Evolutionary conservation across 1,140 invertebrate species (phyloP), one percentile per base, ranked within the genome.

Genomic region (Bombus pascuorum): DNA sequence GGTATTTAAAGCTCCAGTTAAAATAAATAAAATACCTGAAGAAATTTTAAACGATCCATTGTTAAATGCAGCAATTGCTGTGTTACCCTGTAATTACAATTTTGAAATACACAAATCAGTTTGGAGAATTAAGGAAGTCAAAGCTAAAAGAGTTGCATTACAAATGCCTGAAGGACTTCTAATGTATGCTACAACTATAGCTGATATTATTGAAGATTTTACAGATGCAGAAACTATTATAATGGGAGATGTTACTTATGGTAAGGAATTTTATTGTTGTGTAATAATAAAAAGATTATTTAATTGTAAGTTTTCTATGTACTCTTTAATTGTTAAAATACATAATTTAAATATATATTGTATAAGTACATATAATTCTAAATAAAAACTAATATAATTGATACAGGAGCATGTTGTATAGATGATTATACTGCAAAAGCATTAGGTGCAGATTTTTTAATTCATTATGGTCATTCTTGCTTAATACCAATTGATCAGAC

Each of bases 391-490:
- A 39, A 47, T 66, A 85, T n/a, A 22, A n/a, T 74, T 3, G n/a
- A 62, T 88, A 8, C 28, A 95, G 94, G 99, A 72, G 99, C 99
- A 8, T 99, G 99, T 94, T 99, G 99, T 95, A 97, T 99, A n/a
- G 99, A 99, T 95, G 99, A 99, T 95, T 98, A 97, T 90, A 99
- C 98, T 22, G 99, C 99, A 1, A 96, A 97, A 92, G 98, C 98
- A 34, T 95, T 99, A 47, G 98, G 97, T 32, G 98, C 98, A 62
- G 98, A 99, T 92, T 96, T 99, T 12, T 95, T 99, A 86, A 97
- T 99, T 66, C 99, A 99, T 95, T 99, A 99, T 96, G 99, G 99
- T 15, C 99, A 99, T 94, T 99, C 98, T 87, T 99, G 99, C 95
- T 96, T 99, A 32, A 97, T 99, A 91, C 99, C 99, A 1, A 98